Percentiles rank a stretch among this genome's conserved stretches.
Conservation (phyloP, 2,113 vertebrate genomes). For the rabbit (Oryctolagus cuniculus) region DNA sequence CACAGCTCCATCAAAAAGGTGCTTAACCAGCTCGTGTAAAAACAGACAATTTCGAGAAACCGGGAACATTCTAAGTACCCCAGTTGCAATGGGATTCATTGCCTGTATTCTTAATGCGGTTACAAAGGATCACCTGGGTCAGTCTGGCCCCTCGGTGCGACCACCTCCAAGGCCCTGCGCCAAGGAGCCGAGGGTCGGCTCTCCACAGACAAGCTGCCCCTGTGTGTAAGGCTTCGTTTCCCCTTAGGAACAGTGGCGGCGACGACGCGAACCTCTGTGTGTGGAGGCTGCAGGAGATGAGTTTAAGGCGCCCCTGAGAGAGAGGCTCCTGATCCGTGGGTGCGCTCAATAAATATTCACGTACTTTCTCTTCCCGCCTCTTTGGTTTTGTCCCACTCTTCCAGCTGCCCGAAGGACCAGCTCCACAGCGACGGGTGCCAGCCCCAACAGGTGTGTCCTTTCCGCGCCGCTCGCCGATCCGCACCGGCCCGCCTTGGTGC, state of each 20-base stretch:
- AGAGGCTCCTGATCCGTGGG: background rate
- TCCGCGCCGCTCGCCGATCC: too few species aligned
- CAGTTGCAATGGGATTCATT: background rate
- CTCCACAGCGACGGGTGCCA: background rate
- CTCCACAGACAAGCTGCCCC: accelerated
- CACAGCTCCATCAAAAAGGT: background rate
- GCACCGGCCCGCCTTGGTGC: accelerated
- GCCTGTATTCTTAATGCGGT: slow-evolving; percentile 45
- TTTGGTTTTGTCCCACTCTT: background rate
- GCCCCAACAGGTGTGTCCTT: background rate
- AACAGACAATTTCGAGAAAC: background rate
- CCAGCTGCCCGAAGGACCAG: background rate
- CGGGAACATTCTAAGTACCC: background rate
- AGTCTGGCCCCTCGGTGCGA: background rate
- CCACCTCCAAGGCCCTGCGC: accelerated
- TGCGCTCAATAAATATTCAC: background rate
- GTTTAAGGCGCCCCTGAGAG: background rate
- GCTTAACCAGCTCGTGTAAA: background rate
- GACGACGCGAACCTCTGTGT: background rate
- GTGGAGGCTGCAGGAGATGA: background rate
- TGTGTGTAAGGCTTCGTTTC: background rate
- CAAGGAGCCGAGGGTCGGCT: too few species aligned
- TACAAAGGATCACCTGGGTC: background rate
- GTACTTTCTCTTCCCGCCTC: background rate
- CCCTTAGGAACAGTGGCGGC: background rate